Evolutionary conservation across 1,140 invertebrate species (phyloP).

Genomic region (Drusus annulatus): DNA sequence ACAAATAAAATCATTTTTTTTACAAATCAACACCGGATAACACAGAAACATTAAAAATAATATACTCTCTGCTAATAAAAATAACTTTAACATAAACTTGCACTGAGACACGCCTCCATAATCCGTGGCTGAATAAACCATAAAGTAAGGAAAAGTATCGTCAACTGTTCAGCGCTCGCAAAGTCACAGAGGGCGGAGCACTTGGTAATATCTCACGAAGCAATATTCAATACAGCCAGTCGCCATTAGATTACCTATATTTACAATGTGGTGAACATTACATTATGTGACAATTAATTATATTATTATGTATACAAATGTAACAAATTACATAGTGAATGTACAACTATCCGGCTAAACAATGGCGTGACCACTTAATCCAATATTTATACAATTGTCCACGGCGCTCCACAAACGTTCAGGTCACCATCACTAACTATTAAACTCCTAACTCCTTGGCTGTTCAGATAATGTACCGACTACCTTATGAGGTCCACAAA

Average conservation of each 20-base stretch:
- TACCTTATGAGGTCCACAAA: background rate
- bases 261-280: conserved; percentile 31
- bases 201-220: conserved; percentile 4
- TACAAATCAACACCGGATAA: conserved; percentile 16
- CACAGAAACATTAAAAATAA: conserved; percentile 12
- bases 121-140: background rate
- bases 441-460: background rate
- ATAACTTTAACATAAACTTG: conserved; percentile 18
- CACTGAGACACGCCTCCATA: background rate
- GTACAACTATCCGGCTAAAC: conserved; percentile 16
- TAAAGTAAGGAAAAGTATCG: too few species aligned
- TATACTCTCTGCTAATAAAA: background rate
- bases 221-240: conserved; percentile 4
- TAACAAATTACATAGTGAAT: conserved; percentile 18
- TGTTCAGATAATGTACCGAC: conserved; percentile 24
- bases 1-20: conserved; percentile 2
- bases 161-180: too few species aligned
- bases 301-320: conserved; percentile 17
- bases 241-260: conserved; percentile 16
- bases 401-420: background rate
- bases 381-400: conserved; percentile 19
- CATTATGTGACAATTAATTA: conserved; percentile 13
- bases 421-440: conserved; percentile 11
- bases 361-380: background rate
- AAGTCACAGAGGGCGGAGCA: background rate